Base-by-base conservation (phyloP, 53 echinoderm and acorn worm genomes). In the Echinometra lucunter region DNA sequence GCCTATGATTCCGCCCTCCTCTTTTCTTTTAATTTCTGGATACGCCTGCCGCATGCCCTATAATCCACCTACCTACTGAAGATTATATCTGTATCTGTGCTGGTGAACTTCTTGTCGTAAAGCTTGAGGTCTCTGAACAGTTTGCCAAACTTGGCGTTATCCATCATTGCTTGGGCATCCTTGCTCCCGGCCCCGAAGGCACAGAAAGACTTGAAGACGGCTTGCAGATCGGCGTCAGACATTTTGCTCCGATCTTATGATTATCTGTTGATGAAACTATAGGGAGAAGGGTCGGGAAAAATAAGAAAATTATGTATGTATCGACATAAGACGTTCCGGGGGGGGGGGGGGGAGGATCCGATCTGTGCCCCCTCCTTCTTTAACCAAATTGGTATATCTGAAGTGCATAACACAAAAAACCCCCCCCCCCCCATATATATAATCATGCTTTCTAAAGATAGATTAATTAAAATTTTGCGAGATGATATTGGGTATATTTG, bases 51-150 rank as follows among this genome's bases (percentile, higher is more conserved):
- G 8, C 2, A 58, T 82, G 44, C 82, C 44, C 6, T 44, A 38
- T 15, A 44, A n/a, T 58, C 0, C 19, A 5, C 90, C 10, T 90
- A 92, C 88, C 94, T 94, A 72, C 27, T 94, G 45, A 94, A 94
- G 88, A 94, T 94, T 45, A 94, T 94, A 45, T 94, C 94, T 23
- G 66, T 66, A 56, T 94, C 94, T 42, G 94, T 94, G 10, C 58
- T 58, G 27, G 94, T 94, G 55, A 94, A 94, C 67, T 94, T 94
- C 94, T 94, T 94, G 89, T 94, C 94, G 45, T 88, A 94, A 21
- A 94, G 88, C 53, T 94, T 94, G 27, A 94, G 94, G 88, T 94
- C 94, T 88, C 67, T 40, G 47, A 88, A 94, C 17, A 94, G 34
- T 40, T 94, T 94, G 89, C 3, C 13, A 15, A 88, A 94, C 45